phyloP scores from a whole-genome alignment of 2,888 invertebrate genomes.

The Agrypnus murinus region DNA sequence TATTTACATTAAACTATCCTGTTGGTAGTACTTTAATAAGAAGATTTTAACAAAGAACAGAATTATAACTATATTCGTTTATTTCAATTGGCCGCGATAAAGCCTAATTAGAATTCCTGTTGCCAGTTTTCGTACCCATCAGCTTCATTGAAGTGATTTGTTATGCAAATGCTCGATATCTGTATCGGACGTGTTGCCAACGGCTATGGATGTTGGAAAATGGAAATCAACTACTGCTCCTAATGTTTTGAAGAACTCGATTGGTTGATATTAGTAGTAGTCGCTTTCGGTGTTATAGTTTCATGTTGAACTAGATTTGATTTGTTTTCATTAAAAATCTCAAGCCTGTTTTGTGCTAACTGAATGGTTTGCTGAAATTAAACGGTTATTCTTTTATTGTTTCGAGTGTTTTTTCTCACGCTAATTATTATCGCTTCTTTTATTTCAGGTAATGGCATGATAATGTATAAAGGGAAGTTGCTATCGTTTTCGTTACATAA shows the following conservation, averaged over 20 bases:
- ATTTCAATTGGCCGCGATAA: constrained; percentile 39
- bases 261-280: not conserved
- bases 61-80: constrained; percentile 29
- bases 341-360: no score
- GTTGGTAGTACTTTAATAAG: no score
- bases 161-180: constrained; percentile 47
- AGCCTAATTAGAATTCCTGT: constrained; percentile 46
- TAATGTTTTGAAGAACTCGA: constrained; percentile 3
- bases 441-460: no score
- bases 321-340: no score
- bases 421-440: no score
- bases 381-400: no score
- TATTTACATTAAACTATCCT: no score
- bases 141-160: constrained; percentile 46
- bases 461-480: no score
- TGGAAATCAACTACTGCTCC: constrained; percentile 25
- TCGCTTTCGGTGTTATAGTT: not conserved
- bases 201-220: constrained; percentile 35
- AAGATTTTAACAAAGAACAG: constrained; percentile 8
- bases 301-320: no score
- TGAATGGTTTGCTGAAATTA: no score
- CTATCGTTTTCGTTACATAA: no score
- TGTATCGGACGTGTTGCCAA: constrained; percentile 45
- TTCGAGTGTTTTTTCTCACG: no score
- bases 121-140: constrained; percentile 43